phyloP scores from a whole-genome alignment of 2,888 invertebrate species.

The Serrognathus titanus region DNA sequence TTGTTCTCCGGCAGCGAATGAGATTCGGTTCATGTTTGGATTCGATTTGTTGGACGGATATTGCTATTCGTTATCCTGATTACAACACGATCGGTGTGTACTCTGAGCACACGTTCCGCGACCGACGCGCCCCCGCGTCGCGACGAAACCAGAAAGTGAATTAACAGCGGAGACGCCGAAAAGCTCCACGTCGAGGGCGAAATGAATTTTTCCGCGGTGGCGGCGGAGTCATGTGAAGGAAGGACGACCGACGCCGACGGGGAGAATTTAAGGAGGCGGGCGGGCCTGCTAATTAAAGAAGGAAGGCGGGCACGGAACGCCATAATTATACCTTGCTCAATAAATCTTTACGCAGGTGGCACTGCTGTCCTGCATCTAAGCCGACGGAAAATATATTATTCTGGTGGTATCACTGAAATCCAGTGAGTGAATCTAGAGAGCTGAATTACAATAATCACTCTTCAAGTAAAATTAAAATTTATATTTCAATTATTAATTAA shows the following conservation, averaged over 20 bases:
- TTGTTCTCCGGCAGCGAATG: slow-evolving; percentile 11
- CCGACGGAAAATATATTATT: background rate
- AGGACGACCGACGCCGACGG: no score
- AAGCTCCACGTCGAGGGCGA: background rate
- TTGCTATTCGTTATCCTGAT: slow-evolving; percentile 44
- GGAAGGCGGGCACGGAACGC: background rate
- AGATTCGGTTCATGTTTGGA: slow-evolving; percentile 35
- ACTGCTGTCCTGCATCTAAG: background rate
- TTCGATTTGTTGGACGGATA: slow-evolving; percentile 43
- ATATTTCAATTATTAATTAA: no score
- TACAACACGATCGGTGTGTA: slow-evolving; percentile 36
- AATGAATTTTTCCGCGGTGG: background rate
- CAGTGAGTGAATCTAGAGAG: no score
- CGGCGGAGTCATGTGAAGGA: no score
- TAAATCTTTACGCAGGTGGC: background rate
- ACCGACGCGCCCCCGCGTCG: background rate
- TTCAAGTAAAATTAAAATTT: no score
- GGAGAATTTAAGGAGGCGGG: no score
- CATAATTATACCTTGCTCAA: background rate
- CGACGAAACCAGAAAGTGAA: background rate
- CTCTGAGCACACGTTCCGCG: slow-evolving; percentile 7
- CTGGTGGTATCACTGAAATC: no score
- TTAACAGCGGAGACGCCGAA: background rate
- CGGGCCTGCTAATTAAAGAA: background rate
- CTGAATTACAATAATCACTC: no score